phyloP scores from a whole-genome alignment of 2,113 vertebrate genomes.

The Girardinichthys multiradiatus region DNA sequence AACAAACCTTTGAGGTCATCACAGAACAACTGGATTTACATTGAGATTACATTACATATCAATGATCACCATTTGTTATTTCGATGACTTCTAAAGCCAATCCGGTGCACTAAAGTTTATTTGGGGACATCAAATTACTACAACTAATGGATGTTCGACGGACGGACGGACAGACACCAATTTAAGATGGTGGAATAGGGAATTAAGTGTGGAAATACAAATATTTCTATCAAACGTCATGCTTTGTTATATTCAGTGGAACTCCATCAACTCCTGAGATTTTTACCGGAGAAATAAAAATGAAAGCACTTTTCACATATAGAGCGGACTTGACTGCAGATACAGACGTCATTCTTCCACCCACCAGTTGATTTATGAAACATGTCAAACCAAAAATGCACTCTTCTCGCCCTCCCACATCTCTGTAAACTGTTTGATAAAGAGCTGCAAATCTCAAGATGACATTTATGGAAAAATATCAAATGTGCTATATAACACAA shows the following conservation, averaged over 20 bases:
- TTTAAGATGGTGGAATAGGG: not conserved
- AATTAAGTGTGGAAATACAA: not conserved
- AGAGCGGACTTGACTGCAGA: not conserved
- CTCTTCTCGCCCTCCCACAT: not conserved
- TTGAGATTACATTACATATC: no score
- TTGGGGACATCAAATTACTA: no score
- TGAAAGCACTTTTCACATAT: not conserved
- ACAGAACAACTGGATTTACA: no score
- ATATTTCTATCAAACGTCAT: not conserved
- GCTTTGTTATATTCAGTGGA: not conserved
- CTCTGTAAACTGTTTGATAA: not conserved
- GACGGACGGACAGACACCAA: no score
- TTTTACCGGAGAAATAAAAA: not conserved
- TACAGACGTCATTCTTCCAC: not conserved
- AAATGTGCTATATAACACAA: not conserved
- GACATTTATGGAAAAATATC: constrained; percentile 5
- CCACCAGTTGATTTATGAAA: not conserved
- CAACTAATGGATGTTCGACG: no score
- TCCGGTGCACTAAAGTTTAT: no score
- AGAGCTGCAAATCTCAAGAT: constrained; percentile 1
- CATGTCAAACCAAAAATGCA: not conserved
- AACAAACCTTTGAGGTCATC: no score
- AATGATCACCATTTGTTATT: no score
- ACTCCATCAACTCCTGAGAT: not conserved
- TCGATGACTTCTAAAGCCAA: no score